These are phyloP conservation scores for Notothenia rossii DNA, from an alignment of 2,113 vertebrate species.

Conservation along the genomic window DNA sequence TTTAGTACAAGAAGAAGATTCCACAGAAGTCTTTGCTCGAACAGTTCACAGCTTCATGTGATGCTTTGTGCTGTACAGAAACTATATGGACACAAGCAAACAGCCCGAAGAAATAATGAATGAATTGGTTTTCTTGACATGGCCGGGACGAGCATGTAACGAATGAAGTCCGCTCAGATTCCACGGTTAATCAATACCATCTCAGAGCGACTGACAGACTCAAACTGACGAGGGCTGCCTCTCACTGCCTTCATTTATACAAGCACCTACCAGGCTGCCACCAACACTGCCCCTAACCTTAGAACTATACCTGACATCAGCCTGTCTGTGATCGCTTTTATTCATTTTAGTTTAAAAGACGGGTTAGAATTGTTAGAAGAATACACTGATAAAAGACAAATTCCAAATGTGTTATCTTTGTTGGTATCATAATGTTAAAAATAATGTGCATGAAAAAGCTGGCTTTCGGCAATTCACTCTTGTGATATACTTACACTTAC, in stretches of 20 bases:
- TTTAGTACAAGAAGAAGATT: too few species aligned
- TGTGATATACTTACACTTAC: background rate
- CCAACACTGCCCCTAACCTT: background rate
- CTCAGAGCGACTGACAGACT: background rate
- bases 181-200: background rate
- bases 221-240: background rate
- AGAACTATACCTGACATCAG: background rate
- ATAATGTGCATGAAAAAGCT: background rate
- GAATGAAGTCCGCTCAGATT: conserved; percentile 3
- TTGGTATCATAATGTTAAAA: background rate
- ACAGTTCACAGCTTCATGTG: background rate
- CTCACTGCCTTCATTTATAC: background rate
- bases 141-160: conserved; percentile 2
- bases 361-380: background rate
- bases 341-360: background rate
- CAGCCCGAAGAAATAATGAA: background rate
- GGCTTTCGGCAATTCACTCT: background rate
- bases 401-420: background rate
- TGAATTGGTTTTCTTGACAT: background rate
- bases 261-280: background rate
- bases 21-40: background rate
- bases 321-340: background rate
- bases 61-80: background rate
- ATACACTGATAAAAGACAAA: background rate
- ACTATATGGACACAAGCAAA: too few species aligned